Base-by-base conservation (phyloP, 1,140 invertebrate species). In the Cydia splendana region DNA sequence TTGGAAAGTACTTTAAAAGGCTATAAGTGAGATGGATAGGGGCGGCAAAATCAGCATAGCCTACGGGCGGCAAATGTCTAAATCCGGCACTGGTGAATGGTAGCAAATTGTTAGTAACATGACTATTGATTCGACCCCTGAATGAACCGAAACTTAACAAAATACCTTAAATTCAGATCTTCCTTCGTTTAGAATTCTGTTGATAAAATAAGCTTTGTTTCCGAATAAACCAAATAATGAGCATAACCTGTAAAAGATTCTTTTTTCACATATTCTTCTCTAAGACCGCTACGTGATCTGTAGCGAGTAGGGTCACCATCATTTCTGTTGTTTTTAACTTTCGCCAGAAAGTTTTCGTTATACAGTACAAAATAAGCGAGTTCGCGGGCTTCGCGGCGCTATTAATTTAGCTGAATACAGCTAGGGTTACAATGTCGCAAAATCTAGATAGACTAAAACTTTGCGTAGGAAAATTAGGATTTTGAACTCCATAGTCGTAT, bases 181-280 rank as follows among this genome's bases (percentile, higher is more conserved):
- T 24, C 9, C 57, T 62, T 9, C 53, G 20, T 18, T 51, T 0
- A 12, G 7, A 62, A 62, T 1, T 62, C 7, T 2, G 9, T 62
- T 62, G 18, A 62, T 62, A 12, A 62, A 62, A 62, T 62, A 24
- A 24, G 7, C 20, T 62, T 62, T 24, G 20, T 62, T 62, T 62
- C 57, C 7, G 2, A 62, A 24, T 24, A 62, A 62, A 24, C 57
- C 57, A 12, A 62, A 62, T 62, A 62, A 62, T 62, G n/a, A 10
- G 20, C 18, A 62, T 62, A 62, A 62, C 57, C 57, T 62, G 57
- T 62, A 62, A 24, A 62, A 62, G 57, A 62, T 62, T 57, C 53
- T 62, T 62, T 62, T 62, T 24, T 24, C 57, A 10, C 57, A 62
- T 62, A 62, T 62, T 62, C 20, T 62, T 24, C 20, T 20, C 20